Conservation (phyloP, 2,113 vertebrate species). For the Python bivittatus region DNA sequence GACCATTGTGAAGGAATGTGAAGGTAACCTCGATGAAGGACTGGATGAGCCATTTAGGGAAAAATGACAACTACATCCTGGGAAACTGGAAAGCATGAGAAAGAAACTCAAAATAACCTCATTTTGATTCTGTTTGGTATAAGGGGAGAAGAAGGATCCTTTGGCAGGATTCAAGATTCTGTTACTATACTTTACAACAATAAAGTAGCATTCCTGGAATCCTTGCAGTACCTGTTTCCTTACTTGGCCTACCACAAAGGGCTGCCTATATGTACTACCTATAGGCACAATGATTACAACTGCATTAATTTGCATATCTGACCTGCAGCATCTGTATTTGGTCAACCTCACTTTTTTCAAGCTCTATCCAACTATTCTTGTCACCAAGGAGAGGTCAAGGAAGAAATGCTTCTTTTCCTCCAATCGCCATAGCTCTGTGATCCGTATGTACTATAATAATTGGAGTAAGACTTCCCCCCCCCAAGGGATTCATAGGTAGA, state of each 20-base stretch:
- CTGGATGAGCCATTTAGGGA: not conserved
- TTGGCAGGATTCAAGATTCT: not conserved
- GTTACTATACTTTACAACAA: not conserved
- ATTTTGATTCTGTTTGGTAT: not conserved
- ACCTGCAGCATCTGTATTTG: not conserved
- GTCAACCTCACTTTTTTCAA: not conserved
- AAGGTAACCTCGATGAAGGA: not conserved
- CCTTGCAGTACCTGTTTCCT: not conserved
- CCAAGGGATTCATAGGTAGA: not conserved
- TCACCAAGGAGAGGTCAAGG: not conserved
- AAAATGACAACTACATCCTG: not conserved
- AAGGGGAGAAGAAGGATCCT: not conserved
- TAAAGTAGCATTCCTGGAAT: not conserved
- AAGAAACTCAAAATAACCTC: not conserved
- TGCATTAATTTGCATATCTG: not conserved
- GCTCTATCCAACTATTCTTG: not conserved
- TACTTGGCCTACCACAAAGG: not conserved
- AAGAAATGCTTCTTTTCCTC: not conserved
- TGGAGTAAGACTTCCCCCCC: not conserved
- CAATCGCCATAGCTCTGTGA: not conserved
- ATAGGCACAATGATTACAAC: not conserved
- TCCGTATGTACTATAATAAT: not conserved
- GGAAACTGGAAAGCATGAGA: not conserved
- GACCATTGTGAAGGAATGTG: not conserved
- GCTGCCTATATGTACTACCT: not conserved